Base-by-base conservation (phyloP, 2,888 invertebrate genomes). In the Xylota sylvarum region DNA sequence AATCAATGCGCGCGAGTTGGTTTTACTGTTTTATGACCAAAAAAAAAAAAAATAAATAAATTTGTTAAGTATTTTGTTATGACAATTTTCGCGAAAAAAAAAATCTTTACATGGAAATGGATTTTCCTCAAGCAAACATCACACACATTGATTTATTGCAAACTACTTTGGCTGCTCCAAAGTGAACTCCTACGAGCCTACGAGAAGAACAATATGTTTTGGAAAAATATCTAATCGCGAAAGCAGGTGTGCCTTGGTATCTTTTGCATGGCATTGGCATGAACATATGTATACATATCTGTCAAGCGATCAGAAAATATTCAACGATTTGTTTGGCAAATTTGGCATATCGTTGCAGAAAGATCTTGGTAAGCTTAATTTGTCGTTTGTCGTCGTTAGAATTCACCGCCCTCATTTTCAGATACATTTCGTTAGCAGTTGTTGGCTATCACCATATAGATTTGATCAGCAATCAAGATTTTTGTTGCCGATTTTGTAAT, bases 381-480 rank as follows among this genome's bases (percentile, higher is more conserved):
- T 79, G 79, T 70, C 79, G 46, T 69, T 58, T 58, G 58, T 46
- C 65, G 83, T 82, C 73, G 52, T 64, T 70, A 56, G 48, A 80
- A 85, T 65, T 65, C 64, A 58, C 74, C 74, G 80, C 82, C 78
- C 79, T 60, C 82, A 30, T 83, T 83, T 78, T 32, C 43, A 77
- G 60, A 73, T 60, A 67, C 27, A 76, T 78, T 60, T 40, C 37
- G 55, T 62, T 69, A 55, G 46, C 12, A 43, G 67, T 55, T 74
- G 62, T 72, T 55, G 58, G 65, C 52, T 79, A 83, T 83, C 78
- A 65, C 43, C 50, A 55, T 79, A 46, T 32, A 46, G 52, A 65
- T 65, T 46, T 64, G 82, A 70, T 50, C 60, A 23, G 64, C 46
- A 14, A 73, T 72, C 72, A 67, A 78, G 78, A 65, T 56, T 64